Evolutionary conservation across 2,113 vertebrate genomes (phyloP).

Genomic region (Scartelaos histophorus): DNA sequence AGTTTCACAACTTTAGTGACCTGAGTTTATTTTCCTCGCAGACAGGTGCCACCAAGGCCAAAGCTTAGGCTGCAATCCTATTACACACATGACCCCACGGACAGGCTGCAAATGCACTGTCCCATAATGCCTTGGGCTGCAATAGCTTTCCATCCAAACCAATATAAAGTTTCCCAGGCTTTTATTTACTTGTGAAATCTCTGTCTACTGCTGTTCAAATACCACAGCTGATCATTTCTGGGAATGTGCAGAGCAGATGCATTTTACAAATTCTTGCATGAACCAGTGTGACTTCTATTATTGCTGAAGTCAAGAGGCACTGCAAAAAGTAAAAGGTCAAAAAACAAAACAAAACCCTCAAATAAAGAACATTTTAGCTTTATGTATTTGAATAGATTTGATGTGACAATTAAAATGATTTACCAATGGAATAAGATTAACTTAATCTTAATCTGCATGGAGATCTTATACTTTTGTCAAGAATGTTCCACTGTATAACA

Average conservation of each 20-base stretch:
- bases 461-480: too few relatives aligned
- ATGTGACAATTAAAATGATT: too few relatives aligned
- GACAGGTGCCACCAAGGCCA: neutral
- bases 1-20: neutral
- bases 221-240: neutral
- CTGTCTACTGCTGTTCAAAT: neutral
- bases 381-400: too few relatives aligned
- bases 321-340: too few relatives aligned
- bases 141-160: neutral
- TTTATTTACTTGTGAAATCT: neutral
- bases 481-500: too few relatives aligned
- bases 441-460: too few relatives aligned
- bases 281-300: slow-evolving; percentile 3
- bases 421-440: too few relatives aligned
- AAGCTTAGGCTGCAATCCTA: slow-evolving; percentile 26
- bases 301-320: neutral
- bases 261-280: neutral
- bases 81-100: slow-evolving; percentile 19
- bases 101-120: slow-evolving; percentile 6
- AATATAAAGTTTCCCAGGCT: neutral
- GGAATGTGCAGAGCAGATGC: neutral
- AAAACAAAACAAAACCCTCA: too few relatives aligned
- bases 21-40: neutral
- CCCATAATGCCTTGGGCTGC: neutral
- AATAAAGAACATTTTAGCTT: too few relatives aligned